Conservation (phyloP, 2,888 invertebrate genomes). For the Aporophyla nigra region DNA sequence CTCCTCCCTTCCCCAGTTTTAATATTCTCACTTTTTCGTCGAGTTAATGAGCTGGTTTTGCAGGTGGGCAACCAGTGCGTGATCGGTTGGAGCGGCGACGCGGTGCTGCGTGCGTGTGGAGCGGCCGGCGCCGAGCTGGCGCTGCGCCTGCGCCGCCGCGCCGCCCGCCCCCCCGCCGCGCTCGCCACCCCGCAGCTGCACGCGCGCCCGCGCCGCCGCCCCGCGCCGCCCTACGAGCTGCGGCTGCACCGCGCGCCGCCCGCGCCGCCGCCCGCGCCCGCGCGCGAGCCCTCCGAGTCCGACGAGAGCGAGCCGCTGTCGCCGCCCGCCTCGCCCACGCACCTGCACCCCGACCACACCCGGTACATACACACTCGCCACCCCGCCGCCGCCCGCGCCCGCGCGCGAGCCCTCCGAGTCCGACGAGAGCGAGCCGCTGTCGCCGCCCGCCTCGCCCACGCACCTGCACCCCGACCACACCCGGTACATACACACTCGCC, state of each 20-base stretch:
- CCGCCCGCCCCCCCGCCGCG: constrained; percentile 68
- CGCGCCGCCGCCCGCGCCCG: constrained; percentile 38
- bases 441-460: too few relatives aligned
- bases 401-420: too few relatives aligned
- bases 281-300: constrained; percentile 68
- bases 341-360: constrained; percentile 75
- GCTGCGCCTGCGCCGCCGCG: constrained; percentile 75
- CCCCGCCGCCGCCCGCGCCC: not conserved
- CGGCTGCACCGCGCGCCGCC: constrained; percentile 67
- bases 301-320: constrained; percentile 86
- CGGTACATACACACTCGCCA: constrained; percentile 65
- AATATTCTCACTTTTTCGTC: not conserved
- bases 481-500: not conserved
- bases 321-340: constrained; percentile 85
- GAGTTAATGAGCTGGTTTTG: not conserved
- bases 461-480: not conserved
- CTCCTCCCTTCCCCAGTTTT: not conserved
- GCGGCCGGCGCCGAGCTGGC: constrained; percentile 68
- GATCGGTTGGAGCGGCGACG: constrained; percentile 81
- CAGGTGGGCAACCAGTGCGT: constrained; percentile 82
- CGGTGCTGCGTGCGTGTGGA: constrained; percentile 71
- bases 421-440: too few relatives aligned
- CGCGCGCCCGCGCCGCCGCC: constrained; percentile 45
- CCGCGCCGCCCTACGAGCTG: constrained; percentile 13
- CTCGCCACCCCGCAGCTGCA: constrained; percentile 65